phyloP scores from a whole-genome alignment of 2,113 vertebrate genomes.

The Colius striatus region DNA sequence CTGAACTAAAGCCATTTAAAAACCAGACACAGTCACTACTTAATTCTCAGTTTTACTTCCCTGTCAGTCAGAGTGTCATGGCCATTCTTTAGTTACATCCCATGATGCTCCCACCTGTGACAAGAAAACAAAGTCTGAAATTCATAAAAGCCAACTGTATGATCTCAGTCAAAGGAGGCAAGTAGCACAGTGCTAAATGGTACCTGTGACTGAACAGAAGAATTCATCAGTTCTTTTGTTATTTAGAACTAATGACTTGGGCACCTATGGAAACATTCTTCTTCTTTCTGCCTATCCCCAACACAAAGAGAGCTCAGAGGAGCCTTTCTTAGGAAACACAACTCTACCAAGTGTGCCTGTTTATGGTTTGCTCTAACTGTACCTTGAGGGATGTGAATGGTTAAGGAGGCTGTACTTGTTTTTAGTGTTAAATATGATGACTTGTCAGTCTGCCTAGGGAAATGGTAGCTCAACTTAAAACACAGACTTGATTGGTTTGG shows the following conservation, averaged over 20 bases:
- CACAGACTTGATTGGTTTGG: background rate
- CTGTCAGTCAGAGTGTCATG: background rate
- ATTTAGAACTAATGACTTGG: background rate
- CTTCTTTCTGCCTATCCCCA: background rate
- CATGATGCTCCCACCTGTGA: background rate
- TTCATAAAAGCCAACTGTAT: background rate
- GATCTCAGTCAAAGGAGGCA: background rate
- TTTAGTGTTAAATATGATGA: background rate
- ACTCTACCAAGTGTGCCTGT: background rate
- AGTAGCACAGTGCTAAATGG: background rate
- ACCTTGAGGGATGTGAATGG: background rate
- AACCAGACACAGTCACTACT: background rate
- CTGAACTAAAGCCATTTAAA: background rate
- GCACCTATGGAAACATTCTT: background rate
- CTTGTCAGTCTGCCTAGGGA: background rate
- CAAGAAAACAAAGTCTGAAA: background rate
- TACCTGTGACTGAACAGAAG: rapidly evolving
- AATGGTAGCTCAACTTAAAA: background rate
- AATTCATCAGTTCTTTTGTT: background rate
- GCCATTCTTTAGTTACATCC: background rate
- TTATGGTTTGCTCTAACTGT: background rate
- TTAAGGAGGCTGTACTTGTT: background rate
- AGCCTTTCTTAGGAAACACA: background rate
- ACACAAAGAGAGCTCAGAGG: background rate
- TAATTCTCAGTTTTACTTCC: background rate